Percentiles rank a stretch among this genome's conserved stretches.
phyloP scores from a whole-genome alignment of 2,113 vertebrate genomes.

The Amazona guildingii region DNA sequence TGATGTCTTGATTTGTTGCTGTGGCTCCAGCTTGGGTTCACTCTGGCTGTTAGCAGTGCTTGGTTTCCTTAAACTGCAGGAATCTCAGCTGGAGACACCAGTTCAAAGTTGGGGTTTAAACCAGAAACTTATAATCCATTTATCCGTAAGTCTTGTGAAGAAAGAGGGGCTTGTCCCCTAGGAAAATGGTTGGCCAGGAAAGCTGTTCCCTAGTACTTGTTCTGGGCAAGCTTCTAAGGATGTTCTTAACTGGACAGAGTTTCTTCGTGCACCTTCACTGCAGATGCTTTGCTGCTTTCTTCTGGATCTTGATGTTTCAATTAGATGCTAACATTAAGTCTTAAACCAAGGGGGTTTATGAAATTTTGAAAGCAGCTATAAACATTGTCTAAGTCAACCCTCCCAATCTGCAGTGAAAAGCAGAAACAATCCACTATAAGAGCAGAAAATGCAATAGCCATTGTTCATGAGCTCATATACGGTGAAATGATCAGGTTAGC shows the following conservation, averaged over 20 bases:
- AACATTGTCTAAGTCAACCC: not conserved
- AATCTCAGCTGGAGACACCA: not conserved
- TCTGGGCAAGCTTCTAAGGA: not conserved
- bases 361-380: not conserved
- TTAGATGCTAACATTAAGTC: not conserved
- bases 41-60: not conserved
- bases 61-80: not conserved
- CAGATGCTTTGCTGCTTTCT: not conserved
- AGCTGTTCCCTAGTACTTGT: not conserved
- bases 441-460: fast-evolving
- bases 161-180: not conserved
- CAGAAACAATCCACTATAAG: not conserved
- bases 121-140: not conserved
- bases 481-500: not conserved
- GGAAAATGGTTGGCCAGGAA: not conserved
- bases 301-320: not conserved
- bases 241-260: not conserved
- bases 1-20: not conserved
- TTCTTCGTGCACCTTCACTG: not conserved
- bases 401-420: not conserved
- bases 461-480: not conserved
- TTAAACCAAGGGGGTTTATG: not conserved
- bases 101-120: not conserved
- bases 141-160: not conserved
- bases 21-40: not conserved